A percentile compares a stretch with the other conserved stretches of the same genome.
Evolutionary conservation across 1,140 invertebrate species (phyloP).

Genomic region (Calliopsis andreniformis): DNA sequence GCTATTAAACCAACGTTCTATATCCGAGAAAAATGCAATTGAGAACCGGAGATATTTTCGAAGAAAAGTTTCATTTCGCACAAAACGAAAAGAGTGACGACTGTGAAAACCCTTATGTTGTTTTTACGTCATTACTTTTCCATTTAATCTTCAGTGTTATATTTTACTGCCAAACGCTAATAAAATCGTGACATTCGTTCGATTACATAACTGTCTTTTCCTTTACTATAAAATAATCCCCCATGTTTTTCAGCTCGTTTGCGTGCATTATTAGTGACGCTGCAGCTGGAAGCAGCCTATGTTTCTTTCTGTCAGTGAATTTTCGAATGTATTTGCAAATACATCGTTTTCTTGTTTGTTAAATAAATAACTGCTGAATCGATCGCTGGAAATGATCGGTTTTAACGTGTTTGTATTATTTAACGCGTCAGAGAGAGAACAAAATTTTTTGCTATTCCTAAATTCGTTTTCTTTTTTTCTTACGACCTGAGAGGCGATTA

Average conservation of each 20-base stretch:
- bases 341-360: too few species aligned
- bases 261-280: background rate
- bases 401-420: background rate
- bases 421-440: conserved; percentile 17
- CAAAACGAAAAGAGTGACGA: background rate
- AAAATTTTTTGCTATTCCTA: conserved; percentile 52
- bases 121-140: background rate
- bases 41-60: background rate
- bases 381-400: background rate
- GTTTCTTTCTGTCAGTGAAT: too few species aligned
- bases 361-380: too few species aligned
- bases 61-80: conserved; percentile 17
- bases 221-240: conserved; percentile 20
- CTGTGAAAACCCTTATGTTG: conserved; percentile 18
- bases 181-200: conserved; percentile 49
- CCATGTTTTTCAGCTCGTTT: conserved; percentile 10
- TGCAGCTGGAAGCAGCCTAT: background rate
- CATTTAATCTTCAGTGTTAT: conserved; percentile 29
- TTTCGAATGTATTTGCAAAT: too few species aligned
- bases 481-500: background rate
- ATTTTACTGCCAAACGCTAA: conserved; percentile 44
- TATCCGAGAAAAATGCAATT: background rate
- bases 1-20: background rate
- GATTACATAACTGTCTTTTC: conserved; percentile 21
- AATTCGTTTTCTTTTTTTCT: background rate